A percentile compares a stretch with the other conserved stretches of the same genome.
Conservation (phyloP, 2,888 invertebrate species). For the Machimus atricapillus region DNA sequence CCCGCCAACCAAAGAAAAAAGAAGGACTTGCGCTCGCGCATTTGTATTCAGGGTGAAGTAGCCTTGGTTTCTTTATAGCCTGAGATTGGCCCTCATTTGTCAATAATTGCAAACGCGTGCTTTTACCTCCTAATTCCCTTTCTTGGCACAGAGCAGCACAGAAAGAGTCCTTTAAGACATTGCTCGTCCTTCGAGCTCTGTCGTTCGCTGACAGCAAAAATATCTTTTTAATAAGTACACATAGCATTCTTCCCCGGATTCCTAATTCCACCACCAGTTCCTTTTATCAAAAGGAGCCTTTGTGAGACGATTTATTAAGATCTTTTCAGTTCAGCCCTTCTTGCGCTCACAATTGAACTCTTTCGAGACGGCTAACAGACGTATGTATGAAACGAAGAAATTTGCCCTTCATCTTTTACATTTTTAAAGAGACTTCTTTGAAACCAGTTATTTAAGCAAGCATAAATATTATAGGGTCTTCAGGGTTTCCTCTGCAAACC, state of each 20-base stretch:
- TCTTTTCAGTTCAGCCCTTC: not conserved
- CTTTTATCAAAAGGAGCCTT: not conserved
- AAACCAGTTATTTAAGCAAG: not conserved
- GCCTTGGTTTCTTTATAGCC: constrained; percentile 2
- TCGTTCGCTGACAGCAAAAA: not conserved
- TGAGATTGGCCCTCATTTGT: constrained; percentile 21
- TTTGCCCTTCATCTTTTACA: not conserved
- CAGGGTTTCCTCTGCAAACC: not conserved
- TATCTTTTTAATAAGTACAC: not conserved
- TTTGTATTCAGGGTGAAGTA: constrained; percentile 28
- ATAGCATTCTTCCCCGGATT: not conserved
- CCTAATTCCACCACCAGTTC: not conserved
- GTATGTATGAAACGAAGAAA: not conserved
- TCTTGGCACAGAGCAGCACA: not conserved
- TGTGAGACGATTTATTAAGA: not conserved
- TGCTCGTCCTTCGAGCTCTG: not conserved
- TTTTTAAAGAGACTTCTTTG: not conserved
- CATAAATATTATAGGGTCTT: not conserved
- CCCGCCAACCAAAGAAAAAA: not conserved
- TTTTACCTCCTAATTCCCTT: not conserved
- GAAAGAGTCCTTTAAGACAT: not conserved
- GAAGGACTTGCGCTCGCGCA: not conserved
- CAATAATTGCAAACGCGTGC: constrained; percentile 29
- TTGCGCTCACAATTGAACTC: not conserved
- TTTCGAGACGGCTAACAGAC: not conserved